Percentiles rank a stretch among this genome's conserved stretches.
phyloP scores from a whole-genome alignment of 64 coral and sea anemone species.

The Montipora sp. region DNA sequence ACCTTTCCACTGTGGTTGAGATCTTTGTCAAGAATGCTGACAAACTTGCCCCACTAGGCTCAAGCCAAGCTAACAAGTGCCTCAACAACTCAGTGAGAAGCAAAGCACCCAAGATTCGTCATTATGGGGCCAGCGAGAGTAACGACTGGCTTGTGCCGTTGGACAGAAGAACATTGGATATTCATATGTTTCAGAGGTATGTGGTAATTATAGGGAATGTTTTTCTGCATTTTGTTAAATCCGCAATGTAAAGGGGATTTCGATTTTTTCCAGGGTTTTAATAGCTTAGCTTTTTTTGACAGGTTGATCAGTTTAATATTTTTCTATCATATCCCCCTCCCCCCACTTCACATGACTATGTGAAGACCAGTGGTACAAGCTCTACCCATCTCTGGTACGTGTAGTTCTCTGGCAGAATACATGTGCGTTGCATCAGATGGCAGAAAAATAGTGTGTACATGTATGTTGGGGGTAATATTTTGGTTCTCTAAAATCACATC shows the following conservation, averaged over 20 bases:
- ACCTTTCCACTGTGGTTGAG: not conserved
- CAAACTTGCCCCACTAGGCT: constrained; percentile 61
- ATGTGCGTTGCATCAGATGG: not conserved
- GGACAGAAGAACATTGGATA: constrained; percentile 29
- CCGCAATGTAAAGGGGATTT: not conserved
- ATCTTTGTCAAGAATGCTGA: constrained; percentile 38
- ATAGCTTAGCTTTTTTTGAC: not conserved
- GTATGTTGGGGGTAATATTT: not conserved
- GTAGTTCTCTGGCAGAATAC: not conserved
- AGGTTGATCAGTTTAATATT: not conserved
- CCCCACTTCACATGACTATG: not conserved
- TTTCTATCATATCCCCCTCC: not conserved
- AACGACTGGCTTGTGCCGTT: constrained; percentile 41
- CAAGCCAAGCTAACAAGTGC: constrained; percentile 53
- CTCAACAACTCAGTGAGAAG: constrained; percentile 55
- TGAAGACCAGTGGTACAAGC: not conserved
- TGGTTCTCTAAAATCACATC: constrained; percentile 1
- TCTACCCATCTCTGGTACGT: not conserved
- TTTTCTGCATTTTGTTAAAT: not conserved
- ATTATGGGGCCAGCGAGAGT: constrained; percentile 47
- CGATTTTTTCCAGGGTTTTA: not conserved
- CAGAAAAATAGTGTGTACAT: not conserved
- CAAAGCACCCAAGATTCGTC: constrained; percentile 65
- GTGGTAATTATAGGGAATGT: not conserved
- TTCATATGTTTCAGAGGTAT: constrained; percentile 18